Percentiles rank a stretch among this genome's conserved stretches.
Evolutionary conservation across 2,888 invertebrate genomes (phyloP).

Genomic region (Ichneumoninae sp.): DNA sequence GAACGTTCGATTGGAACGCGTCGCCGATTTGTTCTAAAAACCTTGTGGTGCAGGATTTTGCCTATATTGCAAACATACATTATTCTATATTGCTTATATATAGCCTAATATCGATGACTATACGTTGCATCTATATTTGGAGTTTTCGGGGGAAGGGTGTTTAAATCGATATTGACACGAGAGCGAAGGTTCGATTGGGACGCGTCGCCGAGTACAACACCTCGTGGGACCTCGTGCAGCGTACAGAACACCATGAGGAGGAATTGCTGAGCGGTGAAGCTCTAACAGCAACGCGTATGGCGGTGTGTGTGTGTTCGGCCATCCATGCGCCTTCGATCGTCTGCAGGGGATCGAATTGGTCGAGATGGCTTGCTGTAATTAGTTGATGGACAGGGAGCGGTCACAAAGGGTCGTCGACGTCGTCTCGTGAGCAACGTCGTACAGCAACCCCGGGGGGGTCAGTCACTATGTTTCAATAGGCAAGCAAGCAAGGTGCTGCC

Average conservation of each 20-base stretch:
- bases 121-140: too few relatives aligned
- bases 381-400: constrained; percentile 67
- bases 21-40: background rate
- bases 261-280: constrained; percentile 28
- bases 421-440: constrained; percentile 45
- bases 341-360: constrained; percentile 52
- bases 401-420: constrained; percentile 61
- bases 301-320: background rate
- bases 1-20: constrained; percentile 41
- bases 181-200: constrained; percentile 33
- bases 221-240: constrained; percentile 41
- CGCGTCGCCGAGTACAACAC: constrained; percentile 40
- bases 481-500: constrained; percentile 42
- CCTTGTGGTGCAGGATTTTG: too few relatives aligned
- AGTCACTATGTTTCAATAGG: constrained; percentile 44
- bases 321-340: constrained; percentile 55
- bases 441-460: background rate
- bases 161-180: constrained; percentile 50
- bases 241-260: background rate
- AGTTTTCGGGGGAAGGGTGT: background rate
- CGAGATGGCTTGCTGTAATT: constrained; percentile 62
- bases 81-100: too few relatives aligned
- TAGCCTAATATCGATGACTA: too few relatives aligned
- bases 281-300: constrained; percentile 18
- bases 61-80: too few relatives aligned